These are phyloP conservation scores for Cyclargus thomasi DNA, from an alignment of 1,140 invertebrate genomes.

Conservation along the genomic window DNA sequence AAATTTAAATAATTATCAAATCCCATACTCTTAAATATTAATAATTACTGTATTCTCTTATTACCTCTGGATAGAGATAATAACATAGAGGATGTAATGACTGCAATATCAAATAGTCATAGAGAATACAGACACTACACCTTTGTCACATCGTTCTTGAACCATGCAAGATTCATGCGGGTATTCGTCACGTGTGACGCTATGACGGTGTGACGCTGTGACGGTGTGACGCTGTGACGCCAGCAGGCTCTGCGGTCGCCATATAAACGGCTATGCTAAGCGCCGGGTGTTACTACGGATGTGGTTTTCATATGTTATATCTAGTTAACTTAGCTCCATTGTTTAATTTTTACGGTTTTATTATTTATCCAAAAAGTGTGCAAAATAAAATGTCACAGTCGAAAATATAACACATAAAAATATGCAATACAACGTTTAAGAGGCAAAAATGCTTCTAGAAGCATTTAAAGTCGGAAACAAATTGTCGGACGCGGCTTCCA, in stretches of 20 bases:
- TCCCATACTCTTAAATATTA: too few species aligned
- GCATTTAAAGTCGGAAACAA: too few species aligned
- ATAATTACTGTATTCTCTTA: too few species aligned
- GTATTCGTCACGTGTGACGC: not conserved
- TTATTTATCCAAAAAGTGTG: not conserved
- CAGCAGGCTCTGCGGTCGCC: conserved; percentile 5
- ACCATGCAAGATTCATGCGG: not conserved
- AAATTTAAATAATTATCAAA: too few species aligned
- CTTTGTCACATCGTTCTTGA: conserved; percentile 2
- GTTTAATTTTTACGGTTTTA: not conserved
- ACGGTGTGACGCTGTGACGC: not conserved
- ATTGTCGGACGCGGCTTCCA: too few species aligned
- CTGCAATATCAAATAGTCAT: not conserved
- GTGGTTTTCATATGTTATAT: conserved; percentile 8
- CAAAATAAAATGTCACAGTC: not conserved
- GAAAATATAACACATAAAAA: too few species aligned
- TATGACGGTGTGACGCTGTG: not conserved
- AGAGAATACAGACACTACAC: not conserved
- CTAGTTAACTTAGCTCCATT: not conserved
- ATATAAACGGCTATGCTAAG: conserved; percentile 4
- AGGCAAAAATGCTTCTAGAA: too few species aligned
- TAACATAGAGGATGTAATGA: too few species aligned
- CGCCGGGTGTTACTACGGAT: conserved; percentile 7
- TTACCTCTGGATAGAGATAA: too few species aligned
- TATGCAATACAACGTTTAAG: too few species aligned